Conservation (phyloP, 2,113 vertebrate genomes). For the Oncorhynchus masou region DNA sequence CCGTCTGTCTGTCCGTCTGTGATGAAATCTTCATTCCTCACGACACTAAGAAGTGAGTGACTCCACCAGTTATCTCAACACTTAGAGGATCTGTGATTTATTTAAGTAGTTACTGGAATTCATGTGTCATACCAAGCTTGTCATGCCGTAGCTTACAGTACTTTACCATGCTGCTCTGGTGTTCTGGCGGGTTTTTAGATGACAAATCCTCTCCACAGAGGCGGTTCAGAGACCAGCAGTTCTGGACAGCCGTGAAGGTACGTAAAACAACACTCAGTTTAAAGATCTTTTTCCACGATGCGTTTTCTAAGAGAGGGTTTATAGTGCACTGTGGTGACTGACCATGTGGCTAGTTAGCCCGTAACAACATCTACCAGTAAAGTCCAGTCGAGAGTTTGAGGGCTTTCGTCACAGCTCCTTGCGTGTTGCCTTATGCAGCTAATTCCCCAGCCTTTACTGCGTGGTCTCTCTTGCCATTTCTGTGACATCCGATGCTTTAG, state of each 20-base stretch:
- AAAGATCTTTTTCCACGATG: neutral
- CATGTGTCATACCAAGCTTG: neutral
- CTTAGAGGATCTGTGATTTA: neutral
- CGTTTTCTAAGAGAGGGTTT: no score
- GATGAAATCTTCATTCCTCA: conserved; percentile 91
- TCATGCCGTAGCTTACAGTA: neutral
- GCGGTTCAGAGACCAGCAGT: conserved; percentile 82
- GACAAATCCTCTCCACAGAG: conserved; percentile 73
- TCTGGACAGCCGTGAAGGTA: conserved; percentile 90
- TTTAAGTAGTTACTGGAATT: neutral
- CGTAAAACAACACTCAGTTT: neutral
- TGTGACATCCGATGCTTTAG: neutral
- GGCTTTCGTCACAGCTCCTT: neutral
- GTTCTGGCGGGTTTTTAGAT: conserved; percentile 72
- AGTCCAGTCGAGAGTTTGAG: neutral
- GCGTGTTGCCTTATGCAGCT: neutral
- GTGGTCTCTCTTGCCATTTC: neutral
- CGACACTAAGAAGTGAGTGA: conserved; percentile 75
- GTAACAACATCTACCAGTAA: neutral
- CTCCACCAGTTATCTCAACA: no score
- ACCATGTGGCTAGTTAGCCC: no score
- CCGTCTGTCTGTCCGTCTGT: neutral
- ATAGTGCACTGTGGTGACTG: no score
- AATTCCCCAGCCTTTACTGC: no score
- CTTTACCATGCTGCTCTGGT: neutral